Conservation (phyloP, 2,113 vertebrate genomes). For the Heterotilapia buettikoferi region DNA sequence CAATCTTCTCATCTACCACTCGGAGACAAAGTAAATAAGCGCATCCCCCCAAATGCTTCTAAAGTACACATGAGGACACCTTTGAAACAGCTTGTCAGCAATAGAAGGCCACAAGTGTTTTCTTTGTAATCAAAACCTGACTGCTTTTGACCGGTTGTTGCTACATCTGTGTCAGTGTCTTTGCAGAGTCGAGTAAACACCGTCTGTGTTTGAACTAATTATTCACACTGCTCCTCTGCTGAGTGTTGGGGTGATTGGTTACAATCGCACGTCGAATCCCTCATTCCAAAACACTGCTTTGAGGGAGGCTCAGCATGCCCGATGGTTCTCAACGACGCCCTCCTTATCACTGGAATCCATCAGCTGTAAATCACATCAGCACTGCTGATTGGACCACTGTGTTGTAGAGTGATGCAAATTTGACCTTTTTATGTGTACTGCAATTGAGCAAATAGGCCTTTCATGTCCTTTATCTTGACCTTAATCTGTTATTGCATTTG, state of each 20-base stretch:
- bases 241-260: neutral
- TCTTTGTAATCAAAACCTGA: neutral
- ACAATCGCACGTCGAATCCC: neutral
- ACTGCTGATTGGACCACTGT: neutral
- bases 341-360: neutral
- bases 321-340: neutral
- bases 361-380: neutral
- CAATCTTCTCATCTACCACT: neutral
- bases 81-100: neutral
- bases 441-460: neutral
- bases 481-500: neutral
- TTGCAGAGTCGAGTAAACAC: neutral
- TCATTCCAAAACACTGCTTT: neutral
- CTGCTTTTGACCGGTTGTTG: neutral
- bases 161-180: neutral
- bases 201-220: neutral
- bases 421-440: conserved; percentile 2
- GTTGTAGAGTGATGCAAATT: neutral
- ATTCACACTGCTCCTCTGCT: neutral
- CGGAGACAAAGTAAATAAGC: neutral
- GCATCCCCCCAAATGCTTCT: neutral
- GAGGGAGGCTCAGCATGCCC: neutral
- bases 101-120: neutral
- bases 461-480: conserved; percentile 17
- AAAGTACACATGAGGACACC: neutral